Conservation (phyloP, 2,113 vertebrate species). For the Panthera uncia region DNA sequence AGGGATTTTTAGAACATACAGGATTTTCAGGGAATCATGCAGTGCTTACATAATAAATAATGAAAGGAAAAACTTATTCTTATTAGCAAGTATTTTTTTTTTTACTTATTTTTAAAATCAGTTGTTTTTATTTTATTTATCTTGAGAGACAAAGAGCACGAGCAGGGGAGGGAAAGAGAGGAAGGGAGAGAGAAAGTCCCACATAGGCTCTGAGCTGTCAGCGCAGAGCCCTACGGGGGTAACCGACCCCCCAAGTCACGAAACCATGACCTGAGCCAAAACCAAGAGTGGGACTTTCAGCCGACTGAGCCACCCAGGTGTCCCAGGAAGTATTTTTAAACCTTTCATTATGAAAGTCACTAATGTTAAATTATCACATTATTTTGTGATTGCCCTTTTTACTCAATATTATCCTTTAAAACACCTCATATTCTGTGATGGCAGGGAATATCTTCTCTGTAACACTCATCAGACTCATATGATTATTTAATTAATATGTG, state of each 20-base stretch:
- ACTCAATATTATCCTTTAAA: not conserved
- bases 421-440: not conserved
- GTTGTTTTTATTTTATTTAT: too few species aligned
- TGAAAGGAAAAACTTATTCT: not conserved
- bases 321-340: not conserved
- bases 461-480: not conserved
- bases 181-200: too few species aligned
- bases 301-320: too few species aligned
- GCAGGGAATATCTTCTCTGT: not conserved
- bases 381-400: not conserved
- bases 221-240: too few species aligned
- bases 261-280: too few species aligned
- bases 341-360: not conserved
- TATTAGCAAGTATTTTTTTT: not conserved
- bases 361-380: not conserved
- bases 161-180: too few species aligned
- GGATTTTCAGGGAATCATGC: not conserved
- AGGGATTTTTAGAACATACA: not conserved
- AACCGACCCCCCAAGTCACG: too few species aligned
- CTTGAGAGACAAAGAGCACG: too few species aligned
- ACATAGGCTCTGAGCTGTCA: too few species aligned
- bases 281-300: too few species aligned
- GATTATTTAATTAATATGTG: not conserved
- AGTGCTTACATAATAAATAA: slow-evolving; percentile 17
- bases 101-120: too few species aligned